A percentile compares a stretch with the other conserved stretches of the same genome.
phyloP scores from a whole-genome alignment of 2,113 vertebrate genomes.

The Antigone vipio region DNA sequence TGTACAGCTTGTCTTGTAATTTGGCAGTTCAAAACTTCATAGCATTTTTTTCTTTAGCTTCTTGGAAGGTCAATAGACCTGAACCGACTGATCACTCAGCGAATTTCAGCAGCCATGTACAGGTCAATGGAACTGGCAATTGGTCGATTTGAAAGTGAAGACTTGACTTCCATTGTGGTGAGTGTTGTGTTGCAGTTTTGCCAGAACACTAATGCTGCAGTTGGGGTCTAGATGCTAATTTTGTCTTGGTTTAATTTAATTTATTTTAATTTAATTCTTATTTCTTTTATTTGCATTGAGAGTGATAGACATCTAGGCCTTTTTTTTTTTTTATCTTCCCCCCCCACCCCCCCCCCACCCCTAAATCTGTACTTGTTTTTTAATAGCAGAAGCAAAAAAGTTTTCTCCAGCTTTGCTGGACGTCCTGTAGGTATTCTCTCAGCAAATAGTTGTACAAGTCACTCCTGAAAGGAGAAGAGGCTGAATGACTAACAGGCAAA shows the following conservation, averaged over 20 bases:
- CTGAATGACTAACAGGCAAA: neutral
- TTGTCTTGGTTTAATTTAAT: neutral
- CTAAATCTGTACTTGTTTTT: neutral
- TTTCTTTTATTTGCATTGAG: neutral
- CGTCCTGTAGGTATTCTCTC: neutral
- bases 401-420: neutral
- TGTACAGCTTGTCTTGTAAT: neutral
- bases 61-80: conserved; percentile 88
- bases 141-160: conserved; percentile 87
- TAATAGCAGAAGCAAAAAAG: neutral
- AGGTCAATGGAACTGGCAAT: conserved; percentile 86
- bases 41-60: conserved; percentile 68
- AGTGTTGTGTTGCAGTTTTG: neutral
- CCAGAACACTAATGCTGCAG: neutral
- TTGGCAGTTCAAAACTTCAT: neutral
- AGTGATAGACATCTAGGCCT: neutral
- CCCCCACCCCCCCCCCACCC: neutral
- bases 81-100: conserved; percentile 86
- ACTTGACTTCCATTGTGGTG: conserved; percentile 87
- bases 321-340: neutral
- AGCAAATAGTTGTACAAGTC: neutral
- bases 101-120: conserved; percentile 85
- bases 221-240: neutral
- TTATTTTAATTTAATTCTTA: neutral
- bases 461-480: neutral